phyloP scores from a whole-genome alignment of 2,888 invertebrate genomes.

The Chesias legatella region DNA sequence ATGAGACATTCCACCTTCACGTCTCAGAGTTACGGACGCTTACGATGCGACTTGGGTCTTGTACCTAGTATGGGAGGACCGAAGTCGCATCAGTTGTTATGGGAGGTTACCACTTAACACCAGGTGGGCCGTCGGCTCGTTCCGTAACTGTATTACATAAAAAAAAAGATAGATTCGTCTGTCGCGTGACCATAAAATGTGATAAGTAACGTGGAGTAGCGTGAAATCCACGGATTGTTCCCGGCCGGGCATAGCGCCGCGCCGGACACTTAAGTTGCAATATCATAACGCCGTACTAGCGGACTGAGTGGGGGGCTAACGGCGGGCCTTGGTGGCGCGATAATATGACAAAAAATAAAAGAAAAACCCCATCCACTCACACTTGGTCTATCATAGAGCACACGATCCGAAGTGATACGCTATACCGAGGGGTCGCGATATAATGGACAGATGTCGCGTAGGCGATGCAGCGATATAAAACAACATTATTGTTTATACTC shows the following conservation, averaged over 20 bases:
- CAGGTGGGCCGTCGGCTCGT: too few relatives aligned
- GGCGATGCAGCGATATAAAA: constrained; percentile 30
- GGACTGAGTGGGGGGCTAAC: constrained; percentile 34
- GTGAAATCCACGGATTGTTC: constrained; percentile 51
- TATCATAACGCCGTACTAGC: constrained; percentile 41
- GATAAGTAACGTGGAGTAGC: constrained; percentile 53
- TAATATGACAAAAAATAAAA: constrained; percentile 35
- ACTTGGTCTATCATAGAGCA: constrained; percentile 7
- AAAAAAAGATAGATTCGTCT: constrained; percentile 27
- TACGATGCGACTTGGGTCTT: too few relatives aligned
- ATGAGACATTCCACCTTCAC: too few relatives aligned
- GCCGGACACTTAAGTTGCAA: constrained; percentile 43
- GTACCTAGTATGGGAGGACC: too few relatives aligned
- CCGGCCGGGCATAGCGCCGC: too few relatives aligned
- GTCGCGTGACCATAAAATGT: constrained; percentile 48
- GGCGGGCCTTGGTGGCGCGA: constrained; percentile 49
- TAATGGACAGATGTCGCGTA: constrained; percentile 28
- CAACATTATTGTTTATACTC: constrained; percentile 22
- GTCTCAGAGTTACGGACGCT: too few relatives aligned
- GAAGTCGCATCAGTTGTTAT: too few relatives aligned
- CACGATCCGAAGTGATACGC: neutral
- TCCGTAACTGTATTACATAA: too few relatives aligned
- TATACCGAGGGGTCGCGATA: constrained; percentile 6
- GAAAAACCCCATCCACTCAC: constrained; percentile 11
- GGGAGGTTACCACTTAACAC: too few relatives aligned